Evolutionary conservation across 2,888 invertebrate genomes (phyloP), one percentile per base, ranked within the genome.

Genomic region (Aricia artaxerxes): DNA sequence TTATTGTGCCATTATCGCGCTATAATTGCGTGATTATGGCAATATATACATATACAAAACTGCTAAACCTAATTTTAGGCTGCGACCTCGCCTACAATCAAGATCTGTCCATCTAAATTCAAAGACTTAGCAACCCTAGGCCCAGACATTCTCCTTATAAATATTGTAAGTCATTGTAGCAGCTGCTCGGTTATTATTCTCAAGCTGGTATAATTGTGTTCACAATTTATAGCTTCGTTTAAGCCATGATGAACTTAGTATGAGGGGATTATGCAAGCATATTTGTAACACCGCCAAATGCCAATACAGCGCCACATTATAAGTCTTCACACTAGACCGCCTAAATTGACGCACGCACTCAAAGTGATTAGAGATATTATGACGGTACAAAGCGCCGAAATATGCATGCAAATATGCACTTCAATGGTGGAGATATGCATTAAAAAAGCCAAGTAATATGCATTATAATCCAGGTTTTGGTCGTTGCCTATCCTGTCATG

Each of bases 111-210:
- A 57, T 16, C 57, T 4, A 57, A 13, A 64, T 64, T 31, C 64
- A 31, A 64, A 64, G 64, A 9, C 9, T 31, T 31, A 31, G 31
- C 69, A 69, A 35, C 69, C 35, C 69, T 69, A 69, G 1, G 35
- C 69, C 35, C 73, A 73, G 73, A 73, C 73, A 73, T 73, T 73
- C 6, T n/a, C 44, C 24, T 73, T 44, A 73, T 73, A 73, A 73
- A 73, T 73, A 44, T 73, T 44, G 73, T 73, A 73, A 73, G 73
- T 73, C 73, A 73, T 9, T 73, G 73, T 44, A 73, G 44, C 73
- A 73, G 73, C 73, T 73, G 73, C 24, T 44, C n/a, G 1, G 73
- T 44, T 73, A 73, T 73, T 73, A 73, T 44, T 73, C 44, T 44
- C 44, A 9, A 44, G 73, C 7, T 44, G 44, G 73, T 73, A 24